A percentile compares a stretch with the other conserved stretches of the same genome.
phyloP scores from a whole-genome alignment of 2,888 invertebrate genomes.

The Phanerotoma sp. region DNA sequence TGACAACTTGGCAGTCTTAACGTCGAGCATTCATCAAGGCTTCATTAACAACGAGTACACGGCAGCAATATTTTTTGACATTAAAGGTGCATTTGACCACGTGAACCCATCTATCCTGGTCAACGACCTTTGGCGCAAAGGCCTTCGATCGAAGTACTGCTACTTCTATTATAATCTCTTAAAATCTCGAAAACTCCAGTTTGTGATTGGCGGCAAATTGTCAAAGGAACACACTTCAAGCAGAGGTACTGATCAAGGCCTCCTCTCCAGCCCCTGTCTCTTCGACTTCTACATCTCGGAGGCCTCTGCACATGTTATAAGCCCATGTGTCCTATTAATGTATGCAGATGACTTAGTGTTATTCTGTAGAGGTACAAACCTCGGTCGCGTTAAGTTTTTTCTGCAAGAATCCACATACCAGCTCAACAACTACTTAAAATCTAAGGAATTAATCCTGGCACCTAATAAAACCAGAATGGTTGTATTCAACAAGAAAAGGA shows the following conservation, averaged over 20 bases:
- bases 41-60: neutral
- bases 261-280: neutral
- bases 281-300: slow-evolving; percentile 2
- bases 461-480: slow-evolving; percentile 1
- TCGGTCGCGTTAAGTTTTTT: neutral
- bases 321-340: neutral
- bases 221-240: neutral
- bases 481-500: slow-evolving; percentile 5
- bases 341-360: slow-evolving; percentile 4
- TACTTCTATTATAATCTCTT: slow-evolving; percentile 1
- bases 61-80: neutral
- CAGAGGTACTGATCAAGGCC: slow-evolving; percentile 2
- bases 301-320: neutral
- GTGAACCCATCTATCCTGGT: neutral
- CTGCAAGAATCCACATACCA: neutral
- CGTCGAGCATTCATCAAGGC: neutral
- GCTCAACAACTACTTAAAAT: neutral
- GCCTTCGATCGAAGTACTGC: neutral
- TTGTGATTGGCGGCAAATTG: neutral
- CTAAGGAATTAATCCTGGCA: neutral
- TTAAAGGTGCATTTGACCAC: slow-evolving; percentile 7
- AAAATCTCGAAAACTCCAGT: neutral
- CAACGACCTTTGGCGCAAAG: neutral
- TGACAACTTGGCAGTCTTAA: neutral
- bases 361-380: neutral